Percentiles rank a stretch among this genome's conserved stretches.
phyloP scores from a whole-genome alignment of 2,797 vertebrate genomes.

The Chaetodon trifasciatus region DNA sequence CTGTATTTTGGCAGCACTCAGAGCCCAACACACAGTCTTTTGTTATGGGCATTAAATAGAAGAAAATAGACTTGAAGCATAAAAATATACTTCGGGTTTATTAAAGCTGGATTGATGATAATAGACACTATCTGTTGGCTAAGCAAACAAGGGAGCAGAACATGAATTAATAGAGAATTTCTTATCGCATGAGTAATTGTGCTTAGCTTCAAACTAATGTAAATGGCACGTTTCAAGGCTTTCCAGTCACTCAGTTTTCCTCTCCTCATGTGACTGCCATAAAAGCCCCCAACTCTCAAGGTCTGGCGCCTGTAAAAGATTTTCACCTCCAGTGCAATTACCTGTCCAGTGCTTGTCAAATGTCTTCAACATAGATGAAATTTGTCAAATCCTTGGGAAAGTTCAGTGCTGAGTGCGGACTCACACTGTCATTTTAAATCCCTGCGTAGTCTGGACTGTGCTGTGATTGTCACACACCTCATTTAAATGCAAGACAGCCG shows the following conservation, averaged over 20 bases:
- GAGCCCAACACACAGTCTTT: not conserved
- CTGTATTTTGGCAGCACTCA: not conserved
- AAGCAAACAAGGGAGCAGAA: not conserved
- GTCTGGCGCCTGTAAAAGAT: conserved; percentile 8
- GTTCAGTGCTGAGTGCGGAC: not conserved
- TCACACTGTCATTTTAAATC: conserved; percentile 35
- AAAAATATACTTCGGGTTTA: not conserved
- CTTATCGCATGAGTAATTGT: not conserved
- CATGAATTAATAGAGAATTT: not conserved
- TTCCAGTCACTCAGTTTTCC: not conserved
- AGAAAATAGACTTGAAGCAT: not conserved
- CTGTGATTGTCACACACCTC: conserved; percentile 13
- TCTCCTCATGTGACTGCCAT: conserved; percentile 8
- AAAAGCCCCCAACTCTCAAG: conserved; percentile 16
- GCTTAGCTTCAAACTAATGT: not conserved
- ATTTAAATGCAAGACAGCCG: conserved; percentile 32
- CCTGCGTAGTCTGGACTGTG: not conserved
- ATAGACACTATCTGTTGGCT: not conserved
- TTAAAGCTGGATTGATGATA: not conserved
- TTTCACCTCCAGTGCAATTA: conserved; percentile 16
- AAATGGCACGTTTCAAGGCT: not conserved
- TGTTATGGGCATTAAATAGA: not conserved
- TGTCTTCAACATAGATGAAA: not conserved
- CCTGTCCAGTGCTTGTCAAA: not conserved
- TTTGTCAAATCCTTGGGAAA: conserved; percentile 26